These are phyloP conservation scores for Hipposideros armiger DNA, from an alignment of 2,113 vertebrate species.

Conservation along the genomic window DNA sequence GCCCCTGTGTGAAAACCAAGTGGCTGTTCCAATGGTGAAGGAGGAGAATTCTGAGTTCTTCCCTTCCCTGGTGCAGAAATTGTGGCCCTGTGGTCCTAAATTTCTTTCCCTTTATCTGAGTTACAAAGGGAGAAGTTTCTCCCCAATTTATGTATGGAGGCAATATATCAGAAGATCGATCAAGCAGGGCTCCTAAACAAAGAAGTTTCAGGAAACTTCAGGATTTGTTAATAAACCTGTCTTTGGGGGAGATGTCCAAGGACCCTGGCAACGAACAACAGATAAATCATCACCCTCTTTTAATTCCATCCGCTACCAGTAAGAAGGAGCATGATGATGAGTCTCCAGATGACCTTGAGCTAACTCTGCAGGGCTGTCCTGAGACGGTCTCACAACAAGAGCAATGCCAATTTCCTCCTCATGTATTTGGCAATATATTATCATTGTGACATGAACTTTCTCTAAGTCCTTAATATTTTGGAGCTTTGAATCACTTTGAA, in stretches of 20 bases:
- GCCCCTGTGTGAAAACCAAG: background rate
- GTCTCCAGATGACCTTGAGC: background rate
- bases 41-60: background rate
- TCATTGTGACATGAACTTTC: background rate
- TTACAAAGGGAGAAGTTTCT: background rate
- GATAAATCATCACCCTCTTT: background rate
- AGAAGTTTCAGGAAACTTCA: background rate
- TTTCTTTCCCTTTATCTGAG: background rate
- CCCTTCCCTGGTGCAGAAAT: background rate
- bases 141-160: background rate
- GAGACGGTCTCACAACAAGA: background rate
- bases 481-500: background rate
- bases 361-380: background rate
- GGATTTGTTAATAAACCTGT: background rate
- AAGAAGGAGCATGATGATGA: slow-evolving; percentile 5
- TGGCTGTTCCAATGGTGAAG: background rate
- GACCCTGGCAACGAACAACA: background rate
- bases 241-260: background rate
- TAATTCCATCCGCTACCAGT: background rate
- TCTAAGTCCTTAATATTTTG: background rate
- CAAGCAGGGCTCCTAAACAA: background rate
- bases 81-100: background rate
- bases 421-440: background rate
- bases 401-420: background rate
- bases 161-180: background rate